phyloP scores from a whole-genome alignment of 2,113 vertebrate genomes.

The Illadopsis cleaveri region DNA sequence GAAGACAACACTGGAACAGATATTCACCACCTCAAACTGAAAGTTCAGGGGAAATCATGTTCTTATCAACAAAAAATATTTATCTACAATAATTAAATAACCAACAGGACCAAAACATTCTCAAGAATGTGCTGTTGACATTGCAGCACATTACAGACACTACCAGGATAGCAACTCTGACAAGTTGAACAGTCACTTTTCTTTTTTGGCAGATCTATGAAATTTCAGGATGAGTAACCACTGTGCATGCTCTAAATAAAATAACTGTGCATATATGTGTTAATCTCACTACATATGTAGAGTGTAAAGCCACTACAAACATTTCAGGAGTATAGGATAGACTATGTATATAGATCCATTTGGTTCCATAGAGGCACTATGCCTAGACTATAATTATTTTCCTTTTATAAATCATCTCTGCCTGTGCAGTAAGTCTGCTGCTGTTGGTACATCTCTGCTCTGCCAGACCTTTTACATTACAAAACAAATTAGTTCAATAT shows the following conservation, averaged over 20 bases:
- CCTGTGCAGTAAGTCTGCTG: not conserved
- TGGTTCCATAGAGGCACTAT: not conserved
- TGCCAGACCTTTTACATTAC: not conserved
- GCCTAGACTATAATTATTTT: not conserved
- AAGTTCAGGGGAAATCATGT: not conserved
- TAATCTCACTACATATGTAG: not conserved
- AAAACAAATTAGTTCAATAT: not conserved
- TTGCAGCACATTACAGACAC: not conserved
- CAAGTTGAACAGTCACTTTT: not conserved
- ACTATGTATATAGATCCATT: not conserved
- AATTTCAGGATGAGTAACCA: not conserved
- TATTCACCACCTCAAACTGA: not conserved
- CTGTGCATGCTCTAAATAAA: not conserved
- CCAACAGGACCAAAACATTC: not conserved
- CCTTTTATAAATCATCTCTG: not conserved
- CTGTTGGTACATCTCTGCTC: not conserved
- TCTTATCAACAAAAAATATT: not conserved
- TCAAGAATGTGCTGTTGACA: not conserved
- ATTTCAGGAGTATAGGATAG: not conserved
- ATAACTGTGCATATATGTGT: no score
- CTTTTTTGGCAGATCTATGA: not conserved
- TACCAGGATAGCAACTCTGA: not conserved
- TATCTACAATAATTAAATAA: not conserved
- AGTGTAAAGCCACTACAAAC: not conserved
- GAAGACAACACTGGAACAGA: not conserved